A percentile compares a stretch with the other conserved stretches of the same genome.
Conservation (phyloP, 2,113 vertebrate genomes). For the Acrocephalus arundinaceus region DNA sequence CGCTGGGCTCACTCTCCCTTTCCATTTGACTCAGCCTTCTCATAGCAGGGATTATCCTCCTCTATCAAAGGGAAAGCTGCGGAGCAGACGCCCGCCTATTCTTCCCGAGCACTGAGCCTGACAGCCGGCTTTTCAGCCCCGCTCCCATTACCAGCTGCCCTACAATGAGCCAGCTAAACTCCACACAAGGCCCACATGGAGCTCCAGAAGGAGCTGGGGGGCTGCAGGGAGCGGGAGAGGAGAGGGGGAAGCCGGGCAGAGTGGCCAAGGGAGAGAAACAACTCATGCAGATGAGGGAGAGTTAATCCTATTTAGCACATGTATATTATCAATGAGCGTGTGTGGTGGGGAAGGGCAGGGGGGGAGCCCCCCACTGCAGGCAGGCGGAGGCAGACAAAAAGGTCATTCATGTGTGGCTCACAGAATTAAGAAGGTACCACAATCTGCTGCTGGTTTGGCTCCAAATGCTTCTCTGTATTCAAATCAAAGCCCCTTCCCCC, state of each 20-base stretch:
- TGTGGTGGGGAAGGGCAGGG: conserved; percentile 49
- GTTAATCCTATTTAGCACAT: conserved; percentile 81
- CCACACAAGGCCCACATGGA: conserved; percentile 55
- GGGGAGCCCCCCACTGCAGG: conserved; percentile 27
- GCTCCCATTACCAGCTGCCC: conserved; percentile 73
- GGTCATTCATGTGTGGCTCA: conserved; percentile 63
- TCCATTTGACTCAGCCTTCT: conserved; percentile 64
- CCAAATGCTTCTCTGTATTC: conserved; percentile 62
- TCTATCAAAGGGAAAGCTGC: conserved; percentile 70
- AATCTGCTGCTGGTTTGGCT: conserved; percentile 57
- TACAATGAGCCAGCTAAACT: conserved; percentile 58
- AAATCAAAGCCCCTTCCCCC: conserved; percentile 54
- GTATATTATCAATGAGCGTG: conserved; percentile 74
- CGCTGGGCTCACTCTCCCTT: conserved; percentile 53
- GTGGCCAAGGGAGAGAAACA: conserved; percentile 37
- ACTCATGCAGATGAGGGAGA: conserved; percentile 54
- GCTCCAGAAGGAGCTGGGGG: conserved; percentile 64
- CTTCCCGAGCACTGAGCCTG: conserved; percentile 62
- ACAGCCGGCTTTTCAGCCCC: conserved; percentile 58
- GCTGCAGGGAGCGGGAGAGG: neutral
- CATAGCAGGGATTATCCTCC: conserved; percentile 69
- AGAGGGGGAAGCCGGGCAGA: neutral
- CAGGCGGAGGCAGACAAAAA: conserved; percentile 59
- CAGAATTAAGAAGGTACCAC: conserved; percentile 56
- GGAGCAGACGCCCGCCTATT: conserved; percentile 66